phyloP scores from a whole-genome alignment of 2,113 vertebrate genomes.

The Procavia capensis region DNA sequence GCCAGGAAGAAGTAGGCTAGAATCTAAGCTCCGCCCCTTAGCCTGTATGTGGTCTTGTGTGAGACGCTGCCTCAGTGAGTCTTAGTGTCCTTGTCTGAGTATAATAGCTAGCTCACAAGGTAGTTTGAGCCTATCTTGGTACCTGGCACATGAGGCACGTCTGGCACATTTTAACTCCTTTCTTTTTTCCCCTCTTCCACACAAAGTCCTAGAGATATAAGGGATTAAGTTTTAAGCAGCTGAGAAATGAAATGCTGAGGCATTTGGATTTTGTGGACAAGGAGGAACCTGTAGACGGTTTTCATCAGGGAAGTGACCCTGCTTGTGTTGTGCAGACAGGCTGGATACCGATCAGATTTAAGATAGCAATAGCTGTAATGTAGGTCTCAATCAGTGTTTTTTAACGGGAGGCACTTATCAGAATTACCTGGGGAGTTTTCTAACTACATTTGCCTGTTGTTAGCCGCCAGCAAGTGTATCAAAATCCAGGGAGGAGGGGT shows the following conservation, averaged over 20 bases:
- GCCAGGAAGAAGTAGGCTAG: background rate
- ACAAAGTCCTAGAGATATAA: background rate
- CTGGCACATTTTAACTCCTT: background rate
- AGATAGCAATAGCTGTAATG: background rate
- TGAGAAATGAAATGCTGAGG: background rate
- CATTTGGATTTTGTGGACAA: background rate
- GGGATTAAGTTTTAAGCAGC: background rate
- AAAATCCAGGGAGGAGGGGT: background rate
- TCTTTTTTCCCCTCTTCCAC: background rate
- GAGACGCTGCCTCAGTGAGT: background rate
- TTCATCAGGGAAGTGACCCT: background rate
- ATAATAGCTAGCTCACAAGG: background rate
- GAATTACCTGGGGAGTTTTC: background rate
- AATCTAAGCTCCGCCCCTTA: background rate
- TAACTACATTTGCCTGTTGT: background rate
- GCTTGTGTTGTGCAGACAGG: background rate
- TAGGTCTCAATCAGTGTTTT: background rate
- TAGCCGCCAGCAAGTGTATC: background rate
- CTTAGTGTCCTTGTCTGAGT: background rate
- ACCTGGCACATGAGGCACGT: background rate
- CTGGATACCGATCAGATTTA: background rate
- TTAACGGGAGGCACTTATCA: background rate
- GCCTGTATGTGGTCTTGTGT: background rate
- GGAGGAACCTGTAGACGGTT: background rate
- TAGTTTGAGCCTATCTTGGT: background rate